phyloP scores from a whole-genome alignment of 2,113 vertebrate genomes.

The Crotophaga sulcirostris region DNA sequence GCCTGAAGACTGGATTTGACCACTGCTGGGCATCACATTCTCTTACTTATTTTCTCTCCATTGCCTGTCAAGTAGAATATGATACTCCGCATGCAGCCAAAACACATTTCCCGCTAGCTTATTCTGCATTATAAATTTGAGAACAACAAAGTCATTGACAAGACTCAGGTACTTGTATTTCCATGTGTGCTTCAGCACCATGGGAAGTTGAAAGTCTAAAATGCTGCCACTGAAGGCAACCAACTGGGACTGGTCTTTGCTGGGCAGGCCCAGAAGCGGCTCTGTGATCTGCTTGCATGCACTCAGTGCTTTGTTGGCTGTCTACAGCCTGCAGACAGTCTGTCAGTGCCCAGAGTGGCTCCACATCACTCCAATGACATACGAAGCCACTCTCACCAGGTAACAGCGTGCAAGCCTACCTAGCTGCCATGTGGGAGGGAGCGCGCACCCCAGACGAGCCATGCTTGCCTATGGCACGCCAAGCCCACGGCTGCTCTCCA shows the following conservation, averaged over 20 bases:
- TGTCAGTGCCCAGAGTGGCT: neutral
- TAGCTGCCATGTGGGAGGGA: neutral
- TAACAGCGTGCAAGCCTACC: neutral
- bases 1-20: neutral
- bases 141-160: neutral
- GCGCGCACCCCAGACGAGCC: rapidly evolving
- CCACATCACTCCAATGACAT: rapidly evolving
- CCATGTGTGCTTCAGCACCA: neutral
- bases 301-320: neutral
- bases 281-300: neutral
- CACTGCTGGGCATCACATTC: neutral
- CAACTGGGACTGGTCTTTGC: neutral
- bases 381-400: neutral
- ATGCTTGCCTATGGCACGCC: rapidly evolving
- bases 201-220: neutral
- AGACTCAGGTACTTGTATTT: neutral
- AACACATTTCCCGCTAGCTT: neutral
- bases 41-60: neutral
- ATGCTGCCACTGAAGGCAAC: neutral
- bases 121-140: neutral
- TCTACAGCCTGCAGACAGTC: neutral
- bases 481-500: neutral
- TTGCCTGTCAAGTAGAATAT: neutral
- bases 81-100: neutral
- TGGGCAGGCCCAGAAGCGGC: neutral